Conservation (phyloP, 2,888 invertebrate genomes). For the Keiferia lycopersicella region DNA sequence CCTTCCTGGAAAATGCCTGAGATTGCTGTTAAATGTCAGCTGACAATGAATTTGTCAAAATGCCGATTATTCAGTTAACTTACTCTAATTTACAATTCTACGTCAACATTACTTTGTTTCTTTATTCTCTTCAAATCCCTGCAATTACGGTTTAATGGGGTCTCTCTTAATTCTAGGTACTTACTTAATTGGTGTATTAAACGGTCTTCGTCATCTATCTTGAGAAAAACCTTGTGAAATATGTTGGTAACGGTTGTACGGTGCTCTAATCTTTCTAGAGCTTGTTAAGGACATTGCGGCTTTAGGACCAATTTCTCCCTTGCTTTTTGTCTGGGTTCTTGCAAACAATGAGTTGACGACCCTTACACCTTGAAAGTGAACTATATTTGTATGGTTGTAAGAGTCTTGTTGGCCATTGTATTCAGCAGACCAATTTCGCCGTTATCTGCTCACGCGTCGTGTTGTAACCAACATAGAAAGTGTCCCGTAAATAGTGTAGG, state of each 20-base stretch:
- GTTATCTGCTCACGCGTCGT: slow-evolving; percentile 58
- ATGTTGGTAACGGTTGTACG: background rate
- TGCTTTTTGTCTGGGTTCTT: slow-evolving; percentile 52
- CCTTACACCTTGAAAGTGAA: slow-evolving; percentile 42
- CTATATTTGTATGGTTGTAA: slow-evolving; percentile 47
- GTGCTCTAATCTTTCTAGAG: background rate
- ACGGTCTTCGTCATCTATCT: background rate
- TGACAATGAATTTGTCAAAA: slow-evolving; percentile 17
- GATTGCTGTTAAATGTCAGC: slow-evolving; percentile 56
- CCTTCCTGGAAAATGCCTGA: slow-evolving; percentile 46
- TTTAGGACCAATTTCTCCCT: slow-evolving; percentile 54
- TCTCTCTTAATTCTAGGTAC: background rate
- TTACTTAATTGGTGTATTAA: background rate
- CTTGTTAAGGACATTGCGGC: slow-evolving; percentile 46
- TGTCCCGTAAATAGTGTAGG: slow-evolving; percentile 59
- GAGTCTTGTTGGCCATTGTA: slow-evolving; percentile 44
- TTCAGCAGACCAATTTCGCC: slow-evolving; percentile 52
- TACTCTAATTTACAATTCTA: background rate
- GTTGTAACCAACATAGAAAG: slow-evolving; percentile 59
- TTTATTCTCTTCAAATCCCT: background rate
- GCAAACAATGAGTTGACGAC: slow-evolving; percentile 38
- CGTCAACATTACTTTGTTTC: slow-evolving; percentile 1
- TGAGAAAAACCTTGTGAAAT: background rate
- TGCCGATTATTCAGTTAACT: slow-evolving; percentile 14
- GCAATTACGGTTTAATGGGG: background rate